phyloP scores from a whole-genome alignment of 2,113 vertebrate genomes.

The Notothenia coriiceps region DNA sequence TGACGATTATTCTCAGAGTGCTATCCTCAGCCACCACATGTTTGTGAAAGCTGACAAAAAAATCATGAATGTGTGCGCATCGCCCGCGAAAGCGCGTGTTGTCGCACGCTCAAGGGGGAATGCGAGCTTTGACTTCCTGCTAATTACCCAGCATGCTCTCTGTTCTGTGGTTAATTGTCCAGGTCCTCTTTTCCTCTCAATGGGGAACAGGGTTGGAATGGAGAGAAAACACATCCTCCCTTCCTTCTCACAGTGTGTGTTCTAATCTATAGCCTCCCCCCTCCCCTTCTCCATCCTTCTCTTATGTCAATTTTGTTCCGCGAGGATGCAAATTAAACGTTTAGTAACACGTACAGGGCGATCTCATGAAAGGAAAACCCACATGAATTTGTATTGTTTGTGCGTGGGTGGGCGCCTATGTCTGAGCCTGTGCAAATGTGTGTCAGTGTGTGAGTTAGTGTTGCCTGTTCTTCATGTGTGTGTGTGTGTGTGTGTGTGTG shows the following conservation, averaged over 20 bases:
- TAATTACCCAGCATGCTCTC: constrained; percentile 84
- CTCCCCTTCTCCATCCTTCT: constrained; percentile 29
- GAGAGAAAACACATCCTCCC: constrained; percentile 57
- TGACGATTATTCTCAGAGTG: constrained; percentile 61
- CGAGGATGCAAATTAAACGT: constrained; percentile 66
- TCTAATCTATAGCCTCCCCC: constrained; percentile 47
- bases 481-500: constrained; percentile 28
- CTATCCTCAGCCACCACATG: constrained; percentile 64
- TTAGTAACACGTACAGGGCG: constrained; percentile 46
- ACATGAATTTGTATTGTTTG: constrained; percentile 50
- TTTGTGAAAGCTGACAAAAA: constrained; percentile 54
- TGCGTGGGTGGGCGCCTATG: constrained; percentile 36
- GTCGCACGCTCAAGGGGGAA: constrained; percentile 70
- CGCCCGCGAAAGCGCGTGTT: constrained; percentile 30
- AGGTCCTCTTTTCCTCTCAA: constrained; percentile 76
- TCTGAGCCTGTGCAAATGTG: constrained; percentile 48
- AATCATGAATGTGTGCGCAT: constrained; percentile 34
- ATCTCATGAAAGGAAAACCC: constrained; percentile 53
- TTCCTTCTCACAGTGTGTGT: constrained; percentile 35
- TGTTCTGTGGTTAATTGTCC: constrained; percentile 84
- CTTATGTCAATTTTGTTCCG: constrained; percentile 41
- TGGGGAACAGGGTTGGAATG: constrained; percentile 65
- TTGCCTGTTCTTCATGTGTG: constrained; percentile 8
- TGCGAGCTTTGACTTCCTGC: constrained; percentile 80
- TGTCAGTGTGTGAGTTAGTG: constrained; percentile 50